Base-by-base conservation (phyloP, 2,797 vertebrate species). In the Bryconaethiops microstoma region DNA sequence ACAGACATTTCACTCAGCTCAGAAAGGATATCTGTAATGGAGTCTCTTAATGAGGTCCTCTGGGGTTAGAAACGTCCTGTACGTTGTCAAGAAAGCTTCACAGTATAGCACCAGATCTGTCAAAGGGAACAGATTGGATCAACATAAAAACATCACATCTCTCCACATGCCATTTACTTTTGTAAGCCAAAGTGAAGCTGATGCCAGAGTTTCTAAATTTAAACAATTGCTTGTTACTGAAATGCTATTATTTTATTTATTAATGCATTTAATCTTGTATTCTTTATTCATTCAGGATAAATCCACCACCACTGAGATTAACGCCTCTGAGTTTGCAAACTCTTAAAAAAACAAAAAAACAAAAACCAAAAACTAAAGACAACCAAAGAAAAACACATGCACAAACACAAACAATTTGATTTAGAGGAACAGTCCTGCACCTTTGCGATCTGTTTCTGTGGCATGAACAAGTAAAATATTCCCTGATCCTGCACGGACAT, bases 381-480 rank as follows among this genome's bases (percentile, higher is more conserved):
- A 57, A 25, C 82, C 76, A 77, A n/a, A 78, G 50, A 77, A n/a
- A 84, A 50, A 65, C 62, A 35, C 73, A 84, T 42, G 21, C 62
- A 42, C 67, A 50, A 17, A 14, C 19, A 25, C 54, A 78, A 0
- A 23, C 17, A 82, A 9, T 14, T 35, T 42, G 4, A 42, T 45
- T 10, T 45, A 10, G 42, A 45, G 42, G 10, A 45, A 79, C 70
- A 54, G 65, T 63, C 52, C 52, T 69, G 52, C 93, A 99, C 98
- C 98, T 97, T 98, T 99, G 89, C 97, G 94, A 89, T 99, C 97
- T 0, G 97, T 99, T 91, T 99, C 97, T 0, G 98, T 99, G n/a
- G 98, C 98, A 0, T 99, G 98, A 85, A 99, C 98, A 88, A 99
- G 84, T 25, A 99, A 90, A 85, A 99, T 98, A 78, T 99, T 96